A percentile compares a stretch with the other conserved stretches of the same genome.
These are phyloP conservation scores for Metaphire vulgaris DNA, from an alignment of 1,140 invertebrate genomes.

Conservation along the genomic window DNA sequence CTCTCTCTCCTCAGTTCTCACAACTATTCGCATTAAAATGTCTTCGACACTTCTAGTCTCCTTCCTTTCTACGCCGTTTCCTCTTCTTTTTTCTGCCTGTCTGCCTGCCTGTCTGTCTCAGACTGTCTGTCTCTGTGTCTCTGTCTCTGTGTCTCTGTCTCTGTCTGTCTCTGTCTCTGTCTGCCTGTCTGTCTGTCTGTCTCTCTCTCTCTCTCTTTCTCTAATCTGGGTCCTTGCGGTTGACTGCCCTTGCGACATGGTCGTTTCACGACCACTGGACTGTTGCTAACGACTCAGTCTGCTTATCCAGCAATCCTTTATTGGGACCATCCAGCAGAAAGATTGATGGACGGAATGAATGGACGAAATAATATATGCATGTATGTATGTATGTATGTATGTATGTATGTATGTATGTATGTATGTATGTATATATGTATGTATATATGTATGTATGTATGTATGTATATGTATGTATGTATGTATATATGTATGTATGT, in stretches of 20 bases:
- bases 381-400: conserved; percentile 3
- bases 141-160: not conserved
- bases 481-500: not conserved
- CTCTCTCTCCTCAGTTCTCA: not conserved
- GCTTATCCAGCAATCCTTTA: not conserved
- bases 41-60: not conserved
- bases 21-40: too few relatives aligned
- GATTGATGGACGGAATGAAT: not conserved
- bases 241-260: not conserved
- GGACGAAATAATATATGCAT: not conserved
- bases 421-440: not conserved
- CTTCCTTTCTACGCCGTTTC: not conserved
- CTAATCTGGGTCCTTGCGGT: not conserved
- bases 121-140: not conserved
- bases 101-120: not conserved
- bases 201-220: not conserved
- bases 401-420: not conserved
- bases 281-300: not conserved
- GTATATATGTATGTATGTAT: not conserved
- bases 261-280: not conserved
- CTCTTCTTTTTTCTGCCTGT: not conserved
- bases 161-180: not conserved
- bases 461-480: not conserved
- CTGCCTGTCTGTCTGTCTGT: not conserved
- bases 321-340: too few relatives aligned